Conservation (phyloP, 1,140 invertebrate species). For the Drosophila seguyi region DNA sequence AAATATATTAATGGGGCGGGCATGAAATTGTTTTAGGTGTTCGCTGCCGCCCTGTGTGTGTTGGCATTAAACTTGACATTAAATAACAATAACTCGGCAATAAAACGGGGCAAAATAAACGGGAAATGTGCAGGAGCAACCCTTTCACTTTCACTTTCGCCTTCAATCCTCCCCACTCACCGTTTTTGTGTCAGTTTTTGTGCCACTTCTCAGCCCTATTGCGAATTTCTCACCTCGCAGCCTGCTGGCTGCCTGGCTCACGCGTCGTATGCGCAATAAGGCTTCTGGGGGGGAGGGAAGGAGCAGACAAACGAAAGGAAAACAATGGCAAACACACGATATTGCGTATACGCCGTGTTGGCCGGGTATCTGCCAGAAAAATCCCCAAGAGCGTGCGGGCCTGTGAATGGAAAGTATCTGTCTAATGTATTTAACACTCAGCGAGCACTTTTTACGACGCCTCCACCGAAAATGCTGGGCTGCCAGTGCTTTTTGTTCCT, state of each 20-base stretch:
- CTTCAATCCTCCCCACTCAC: constrained; percentile 8
- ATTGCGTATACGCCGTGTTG: constrained; percentile 62
- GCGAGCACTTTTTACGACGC: constrained; percentile 49
- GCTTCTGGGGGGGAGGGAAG: constrained; percentile 21
- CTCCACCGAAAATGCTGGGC: constrained; percentile 14
- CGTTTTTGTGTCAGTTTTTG: constrained; percentile 28
- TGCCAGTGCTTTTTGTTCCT: constrained; percentile 10
- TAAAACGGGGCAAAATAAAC: constrained; percentile 44
- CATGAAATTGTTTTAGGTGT: constrained; percentile 77
- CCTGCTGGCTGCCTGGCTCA: constrained; percentile 38
- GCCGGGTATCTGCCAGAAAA: constrained; percentile 15
- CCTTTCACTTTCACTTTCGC: constrained; percentile 62
- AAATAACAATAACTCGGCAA: constrained; percentile 81
- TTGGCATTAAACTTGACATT: constrained; percentile 78
- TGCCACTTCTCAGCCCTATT: constrained; percentile 54
- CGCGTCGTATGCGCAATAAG: constrained; percentile 58
- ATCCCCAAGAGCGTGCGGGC: constrained; percentile 3
- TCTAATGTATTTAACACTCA: constrained; percentile 57
- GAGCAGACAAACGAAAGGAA: constrained; percentile 28
- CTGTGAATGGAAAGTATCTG: constrained; percentile 32
- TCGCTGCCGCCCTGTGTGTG: constrained; percentile 49
- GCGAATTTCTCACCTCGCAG: constrained; percentile 55
- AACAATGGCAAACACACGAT: constrained; percentile 48
- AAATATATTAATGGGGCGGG: constrained; percentile 72
- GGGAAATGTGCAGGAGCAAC: constrained; percentile 36